Percentiles rank a stretch among this genome's conserved stretches.
Conservation (phyloP, 2,797 vertebrate species). For the Sebastes iracundus region DNA sequence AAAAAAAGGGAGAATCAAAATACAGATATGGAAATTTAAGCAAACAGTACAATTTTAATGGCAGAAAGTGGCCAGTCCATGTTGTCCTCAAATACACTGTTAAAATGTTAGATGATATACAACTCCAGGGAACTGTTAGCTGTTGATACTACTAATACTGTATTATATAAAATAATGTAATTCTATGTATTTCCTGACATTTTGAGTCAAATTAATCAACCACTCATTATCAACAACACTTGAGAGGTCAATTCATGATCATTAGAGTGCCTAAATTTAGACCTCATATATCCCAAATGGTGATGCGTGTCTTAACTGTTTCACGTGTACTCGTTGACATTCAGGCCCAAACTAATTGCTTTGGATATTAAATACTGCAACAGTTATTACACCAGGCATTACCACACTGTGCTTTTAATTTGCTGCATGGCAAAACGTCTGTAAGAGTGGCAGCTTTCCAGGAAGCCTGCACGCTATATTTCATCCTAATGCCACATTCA, state of each 20-base stretch:
- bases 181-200: slow-evolving; percentile 38
- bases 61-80: background rate
- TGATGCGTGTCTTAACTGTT: background rate
- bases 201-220: slow-evolving; percentile 15
- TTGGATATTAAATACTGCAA: slow-evolving; percentile 14
- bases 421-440: background rate
- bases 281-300: background rate
- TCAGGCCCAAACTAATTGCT: slow-evolving; percentile 29
- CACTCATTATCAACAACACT: slow-evolving; percentile 28
- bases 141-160: background rate
- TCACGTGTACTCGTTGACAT: slow-evolving; percentile 34
- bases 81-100: background rate
- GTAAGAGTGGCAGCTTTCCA: background rate
- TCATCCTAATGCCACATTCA: background rate
- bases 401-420: slow-evolving; percentile 6
- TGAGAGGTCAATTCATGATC: slow-evolving; percentile 18
- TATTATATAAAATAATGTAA: background rate
- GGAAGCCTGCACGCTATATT: background rate
- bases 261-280: slow-evolving; percentile 6
- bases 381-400: slow-evolving; percentile 21
- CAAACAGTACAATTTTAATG: background rate
- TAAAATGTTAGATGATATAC: background rate
- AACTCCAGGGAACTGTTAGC: background rate
- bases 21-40: background rate
- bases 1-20: background rate